Evolutionary conservation across 2,113 vertebrate genomes (phyloP).

Genomic region (Ptilorrhoa leucosticta): DNA sequence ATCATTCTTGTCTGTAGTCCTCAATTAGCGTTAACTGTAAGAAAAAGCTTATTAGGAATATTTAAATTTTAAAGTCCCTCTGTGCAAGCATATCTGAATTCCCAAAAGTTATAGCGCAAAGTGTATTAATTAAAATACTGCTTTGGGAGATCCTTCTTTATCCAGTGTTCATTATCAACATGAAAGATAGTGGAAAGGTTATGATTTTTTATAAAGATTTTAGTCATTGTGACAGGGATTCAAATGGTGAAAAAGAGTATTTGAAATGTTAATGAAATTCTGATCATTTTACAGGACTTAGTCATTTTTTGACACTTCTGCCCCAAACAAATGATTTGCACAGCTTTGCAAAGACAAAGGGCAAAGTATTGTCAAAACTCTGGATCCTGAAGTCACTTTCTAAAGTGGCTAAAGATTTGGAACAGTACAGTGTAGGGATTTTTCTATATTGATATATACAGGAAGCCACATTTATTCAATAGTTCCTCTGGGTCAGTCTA

Average conservation of each 20-base stretch:
- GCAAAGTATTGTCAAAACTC: background rate
- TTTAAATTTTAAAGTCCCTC: constrained; percentile 10
- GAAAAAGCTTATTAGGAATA: constrained; percentile 33
- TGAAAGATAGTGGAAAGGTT: background rate
- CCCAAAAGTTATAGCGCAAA: background rate
- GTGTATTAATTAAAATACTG: constrained; percentile 33
- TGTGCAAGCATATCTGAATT: constrained; percentile 2
- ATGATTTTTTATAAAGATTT: constrained; percentile 14
- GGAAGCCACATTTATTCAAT: background rate
- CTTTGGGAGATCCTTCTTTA: constrained; percentile 32
- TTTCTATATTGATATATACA: background rate
- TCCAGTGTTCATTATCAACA: constrained; percentile 10
- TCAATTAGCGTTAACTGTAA: constrained; percentile 37
- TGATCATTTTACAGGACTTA: background rate
- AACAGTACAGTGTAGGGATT: background rate
- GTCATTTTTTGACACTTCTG: background rate
- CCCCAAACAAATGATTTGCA: background rate
- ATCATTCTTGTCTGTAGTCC: constrained; percentile 24
- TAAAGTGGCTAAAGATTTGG: background rate
- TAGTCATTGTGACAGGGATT: background rate
- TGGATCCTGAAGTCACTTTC: background rate
- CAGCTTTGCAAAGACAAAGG: background rate
- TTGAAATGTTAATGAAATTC: constrained; percentile 13
- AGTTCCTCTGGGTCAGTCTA: background rate
- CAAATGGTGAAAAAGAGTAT: background rate